Percentiles rank a stretch among this genome's conserved stretches.
Conservation (phyloP, 2,888 invertebrate species). For the Lissocephala sabroskyi region DNA sequence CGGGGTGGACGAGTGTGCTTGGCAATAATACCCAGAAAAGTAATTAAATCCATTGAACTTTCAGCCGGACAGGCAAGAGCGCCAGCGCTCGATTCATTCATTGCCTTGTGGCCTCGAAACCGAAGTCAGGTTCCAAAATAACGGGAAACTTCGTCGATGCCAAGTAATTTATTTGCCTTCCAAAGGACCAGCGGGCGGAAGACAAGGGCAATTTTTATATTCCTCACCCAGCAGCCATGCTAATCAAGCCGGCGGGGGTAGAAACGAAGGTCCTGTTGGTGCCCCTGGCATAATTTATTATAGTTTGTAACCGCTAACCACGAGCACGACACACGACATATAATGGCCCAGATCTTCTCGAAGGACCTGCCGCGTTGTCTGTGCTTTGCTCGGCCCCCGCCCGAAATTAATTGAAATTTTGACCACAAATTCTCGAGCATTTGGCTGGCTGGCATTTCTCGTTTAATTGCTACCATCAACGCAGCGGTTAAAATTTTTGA, state of each 20-base stretch:
- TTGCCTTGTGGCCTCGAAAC: no score
- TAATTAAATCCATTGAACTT: no score
- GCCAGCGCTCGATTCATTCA: no score
- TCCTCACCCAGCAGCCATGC: slow-evolving; percentile 19
- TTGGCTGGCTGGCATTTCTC: slow-evolving; percentile 50
- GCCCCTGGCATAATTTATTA: slow-evolving; percentile 58
- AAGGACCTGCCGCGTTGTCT: not conserved
- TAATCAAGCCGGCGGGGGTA: no score
- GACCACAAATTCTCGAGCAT: slow-evolving; percentile 58
- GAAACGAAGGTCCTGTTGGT: no score
- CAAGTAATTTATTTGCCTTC: slow-evolving; percentile 36
- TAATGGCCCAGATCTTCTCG: no score
- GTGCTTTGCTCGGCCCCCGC: slow-evolving; percentile 1
- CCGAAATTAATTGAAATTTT: slow-evolving; percentile 61
- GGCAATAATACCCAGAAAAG: no score
- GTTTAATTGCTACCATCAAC: slow-evolving; percentile 60
- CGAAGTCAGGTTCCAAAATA: no score
- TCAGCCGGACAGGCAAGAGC: no score
- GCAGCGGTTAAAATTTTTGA: slow-evolving; percentile 49
- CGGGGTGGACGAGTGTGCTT: no score
- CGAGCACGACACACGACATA: slow-evolving; percentile 38
- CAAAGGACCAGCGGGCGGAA: not conserved
- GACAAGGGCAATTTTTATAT: no score
- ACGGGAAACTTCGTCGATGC: no score
- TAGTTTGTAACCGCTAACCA: slow-evolving; percentile 47